Base-by-base conservation (phyloP, 2,888 invertebrate genomes). In the Apodemia hepburni region DNA sequence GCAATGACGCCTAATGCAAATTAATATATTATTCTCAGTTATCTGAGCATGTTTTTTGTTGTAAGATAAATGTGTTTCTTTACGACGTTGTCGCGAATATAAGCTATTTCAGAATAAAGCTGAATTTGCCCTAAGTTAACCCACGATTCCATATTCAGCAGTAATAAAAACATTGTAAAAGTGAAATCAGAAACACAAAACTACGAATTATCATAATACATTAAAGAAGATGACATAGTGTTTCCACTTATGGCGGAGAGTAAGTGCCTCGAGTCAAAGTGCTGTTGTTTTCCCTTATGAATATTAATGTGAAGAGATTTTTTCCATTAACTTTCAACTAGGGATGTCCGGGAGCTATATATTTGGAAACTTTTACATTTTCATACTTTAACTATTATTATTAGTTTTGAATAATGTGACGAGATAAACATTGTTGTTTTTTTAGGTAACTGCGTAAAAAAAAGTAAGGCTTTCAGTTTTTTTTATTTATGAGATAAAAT, bases 221-320 rank as follows among this genome's bases (percentile, higher is more conserved):
- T 65, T 65, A 54, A 61, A 47, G 59, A 57, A 42, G 58, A 65
- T 63, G 65, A 64, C 63, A 62, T 54, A 54, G 54, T 54, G 61
- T 59, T 60, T 64, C 59, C 65, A 67, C 61, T 47, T 62, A 51
- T 47, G 62, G 58, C 51, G 17, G 29, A 15, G 15, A 54, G 54
- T 54, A 54, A 54, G 54, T 54, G 27, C 54, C 54, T 54, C 15
- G 54, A 54, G 22, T 27, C 27, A 54, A 54, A 54, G 54, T 22
- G 54, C 61, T 66, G 66, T 66, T 66, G 65, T 68, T 68, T 75
- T 75, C 71, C 69, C 77, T 78, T 80, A 83, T 83, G 81, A 82
- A 84, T 82, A 82, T 82, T 81, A 81, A 83, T 80, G 79, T 68
- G 65, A 67, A 54, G 73, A 77, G 76, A 80, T 79, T 80, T 81